Evolutionary conservation across 2,113 vertebrate species (phyloP).

Genomic region (Taxidea taxus): DNA sequence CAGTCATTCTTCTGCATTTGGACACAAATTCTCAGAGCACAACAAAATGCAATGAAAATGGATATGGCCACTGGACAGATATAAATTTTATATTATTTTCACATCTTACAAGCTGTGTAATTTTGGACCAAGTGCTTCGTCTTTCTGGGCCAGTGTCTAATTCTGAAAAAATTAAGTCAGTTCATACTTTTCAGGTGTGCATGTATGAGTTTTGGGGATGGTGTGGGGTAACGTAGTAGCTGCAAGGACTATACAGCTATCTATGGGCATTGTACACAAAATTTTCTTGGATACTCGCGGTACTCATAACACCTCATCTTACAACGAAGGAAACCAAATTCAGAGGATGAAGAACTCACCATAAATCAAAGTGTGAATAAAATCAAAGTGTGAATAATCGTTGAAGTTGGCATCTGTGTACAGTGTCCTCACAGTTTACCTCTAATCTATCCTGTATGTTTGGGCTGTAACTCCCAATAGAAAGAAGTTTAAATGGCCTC

Average conservation of each 20-base stretch:
- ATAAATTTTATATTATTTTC: background rate
- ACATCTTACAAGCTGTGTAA: background rate
- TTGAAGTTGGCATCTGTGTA: background rate
- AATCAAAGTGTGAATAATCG: background rate
- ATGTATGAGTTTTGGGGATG: background rate
- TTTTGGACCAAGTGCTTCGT: background rate
- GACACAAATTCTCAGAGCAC: background rate
- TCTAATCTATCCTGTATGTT: background rate
- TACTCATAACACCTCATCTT: background rate
- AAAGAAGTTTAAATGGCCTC: background rate
- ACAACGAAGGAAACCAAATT: background rate
- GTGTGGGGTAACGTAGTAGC: background rate
- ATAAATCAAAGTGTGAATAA: too few relatives aligned
- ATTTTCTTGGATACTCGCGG: background rate
- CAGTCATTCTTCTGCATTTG: background rate
- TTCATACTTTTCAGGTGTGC: background rate
- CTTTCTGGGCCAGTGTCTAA: background rate
- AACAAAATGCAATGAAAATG: background rate
- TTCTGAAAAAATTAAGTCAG: background rate
- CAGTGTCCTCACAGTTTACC: background rate
- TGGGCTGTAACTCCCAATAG: background rate
- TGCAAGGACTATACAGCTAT: background rate
- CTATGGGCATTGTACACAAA: background rate
- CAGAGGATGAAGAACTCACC: background rate
- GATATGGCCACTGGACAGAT: background rate